Evolutionary conservation across 2,113 vertebrate genomes (phyloP), one percentile per base, ranked within the genome.

Genomic region (Pseudorasbora parva): DNA sequence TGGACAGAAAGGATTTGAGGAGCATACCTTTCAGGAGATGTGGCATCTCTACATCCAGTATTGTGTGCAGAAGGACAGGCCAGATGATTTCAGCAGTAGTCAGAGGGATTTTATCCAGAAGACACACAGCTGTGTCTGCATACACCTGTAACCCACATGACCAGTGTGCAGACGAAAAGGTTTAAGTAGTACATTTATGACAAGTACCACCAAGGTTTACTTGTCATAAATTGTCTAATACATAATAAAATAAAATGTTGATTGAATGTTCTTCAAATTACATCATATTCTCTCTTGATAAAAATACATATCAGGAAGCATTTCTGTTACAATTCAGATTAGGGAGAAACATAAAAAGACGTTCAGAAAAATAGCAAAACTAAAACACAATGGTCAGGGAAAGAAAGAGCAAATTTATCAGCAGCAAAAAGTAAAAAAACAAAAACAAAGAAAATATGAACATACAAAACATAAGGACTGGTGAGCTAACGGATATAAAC

Each of bases 21-120:
- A n/a, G n/a, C 76, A 78, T 59, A 78, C 37, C 14, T 60, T 62
- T 23, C n/a, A 78, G 57, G 76, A 78, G 75, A 57, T 57, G 54
- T 78, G 54, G 75, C 33, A 78, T 21, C 76, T 78, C 33, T 62
- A 78, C 56, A 15, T 33, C 21, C n/a, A 78, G 33, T 62, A 45
- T 43, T 43, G 33, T 15, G 17, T 12, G 2, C 77, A 64, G 41
- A 62, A 79, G 37, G 56, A 23, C 37, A 64, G 77, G 11, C n/a
- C 37, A 45, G 37, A 60, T 37, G 9, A 78, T n/a, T 60, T 60
- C 21, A 33, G 51, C 19, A 30, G 8, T 1, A 57, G 54, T n/a
- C 56, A 57, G 56, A 57, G 56, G 56, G 56, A 57, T 57, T 9
- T n/a, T 8, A 81, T 81, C 11, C 27, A 81, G 49, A 25, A 25